Percentiles rank a stretch among this genome's conserved stretches.
Conservation (phyloP, 2,888 invertebrate species). For the Apamea anceps region DNA sequence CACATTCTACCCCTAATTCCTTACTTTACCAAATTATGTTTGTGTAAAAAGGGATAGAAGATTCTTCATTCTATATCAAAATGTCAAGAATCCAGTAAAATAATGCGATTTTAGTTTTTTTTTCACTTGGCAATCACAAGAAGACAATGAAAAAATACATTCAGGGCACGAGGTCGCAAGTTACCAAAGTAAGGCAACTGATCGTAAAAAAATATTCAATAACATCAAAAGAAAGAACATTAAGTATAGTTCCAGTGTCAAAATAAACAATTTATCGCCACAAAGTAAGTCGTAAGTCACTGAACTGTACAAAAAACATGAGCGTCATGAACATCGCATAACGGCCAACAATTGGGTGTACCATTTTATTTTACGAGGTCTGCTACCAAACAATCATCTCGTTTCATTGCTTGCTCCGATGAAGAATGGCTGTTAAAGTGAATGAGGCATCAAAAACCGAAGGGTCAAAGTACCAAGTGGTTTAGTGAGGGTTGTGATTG, state of each 20-base stretch:
- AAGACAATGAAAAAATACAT: background rate
- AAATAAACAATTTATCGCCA: constrained; percentile 18
- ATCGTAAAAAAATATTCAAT: background rate
- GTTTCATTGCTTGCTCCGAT: constrained; percentile 49
- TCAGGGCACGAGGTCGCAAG: background rate
- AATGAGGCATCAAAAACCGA: constrained; percentile 66
- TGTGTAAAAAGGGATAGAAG: background rate
- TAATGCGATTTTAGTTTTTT: background rate
- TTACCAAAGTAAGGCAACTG: background rate
- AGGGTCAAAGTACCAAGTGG: constrained; percentile 69
- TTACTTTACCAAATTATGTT: background rate
- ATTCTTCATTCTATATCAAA: background rate
- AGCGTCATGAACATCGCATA: constrained; percentile 48
- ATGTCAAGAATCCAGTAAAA: too few relatives aligned
- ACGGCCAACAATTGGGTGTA: constrained; percentile 49
- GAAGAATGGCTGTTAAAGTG: constrained; percentile 68
- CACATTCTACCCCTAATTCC: background rate
- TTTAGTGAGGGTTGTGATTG: constrained; percentile 68
- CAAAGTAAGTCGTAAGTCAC: constrained; percentile 38
- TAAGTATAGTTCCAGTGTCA: background rate
- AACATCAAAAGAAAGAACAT: background rate
- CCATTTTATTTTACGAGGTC: constrained; percentile 60
- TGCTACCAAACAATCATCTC: constrained; percentile 38
- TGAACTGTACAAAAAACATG: constrained; percentile 45
- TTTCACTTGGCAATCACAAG: background rate